Evolutionary conservation across 2,888 invertebrate species (phyloP).

Genomic region (Alentia gelatinosa): DNA sequence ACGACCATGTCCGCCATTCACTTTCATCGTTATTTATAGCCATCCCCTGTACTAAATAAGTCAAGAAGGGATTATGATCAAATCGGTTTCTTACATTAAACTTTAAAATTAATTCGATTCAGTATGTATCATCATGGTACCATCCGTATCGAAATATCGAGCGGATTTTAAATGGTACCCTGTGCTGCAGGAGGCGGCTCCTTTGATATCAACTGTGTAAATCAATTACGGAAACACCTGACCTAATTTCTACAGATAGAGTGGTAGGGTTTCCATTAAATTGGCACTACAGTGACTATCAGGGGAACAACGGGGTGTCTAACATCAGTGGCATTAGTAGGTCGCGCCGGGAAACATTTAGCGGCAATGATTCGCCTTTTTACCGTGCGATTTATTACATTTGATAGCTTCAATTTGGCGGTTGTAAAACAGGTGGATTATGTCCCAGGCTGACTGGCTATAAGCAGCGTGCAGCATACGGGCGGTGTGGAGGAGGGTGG

Average conservation of each 20-base stretch:
- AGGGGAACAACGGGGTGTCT: too few species aligned
- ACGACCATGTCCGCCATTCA: too few species aligned
- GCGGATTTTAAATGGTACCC: neutral
- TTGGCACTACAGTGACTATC: too few species aligned
- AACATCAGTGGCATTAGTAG: neutral
- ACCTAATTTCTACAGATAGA: too few species aligned
- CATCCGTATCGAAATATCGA: neutral
- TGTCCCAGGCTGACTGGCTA: too few species aligned
- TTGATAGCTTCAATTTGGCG: neutral
- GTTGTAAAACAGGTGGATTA: neutral
- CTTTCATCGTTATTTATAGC: neutral
- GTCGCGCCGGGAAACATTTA: neutral
- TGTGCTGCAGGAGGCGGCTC: too few species aligned
- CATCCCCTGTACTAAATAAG: neutral
- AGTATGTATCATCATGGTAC: neutral
- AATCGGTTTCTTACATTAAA: neutral
- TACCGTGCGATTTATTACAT: neutral
- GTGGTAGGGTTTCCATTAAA: too few species aligned
- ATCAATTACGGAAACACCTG: neutral
- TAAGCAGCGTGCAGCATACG: too few species aligned
- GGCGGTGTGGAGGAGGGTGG: too few species aligned
- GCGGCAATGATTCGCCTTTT: neutral
- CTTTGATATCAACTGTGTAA: neutral
- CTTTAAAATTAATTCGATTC: neutral
- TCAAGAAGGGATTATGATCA: too few species aligned